Conservation (phyloP, 2,113 vertebrate genomes). For the Orycteropus afer region DNA sequence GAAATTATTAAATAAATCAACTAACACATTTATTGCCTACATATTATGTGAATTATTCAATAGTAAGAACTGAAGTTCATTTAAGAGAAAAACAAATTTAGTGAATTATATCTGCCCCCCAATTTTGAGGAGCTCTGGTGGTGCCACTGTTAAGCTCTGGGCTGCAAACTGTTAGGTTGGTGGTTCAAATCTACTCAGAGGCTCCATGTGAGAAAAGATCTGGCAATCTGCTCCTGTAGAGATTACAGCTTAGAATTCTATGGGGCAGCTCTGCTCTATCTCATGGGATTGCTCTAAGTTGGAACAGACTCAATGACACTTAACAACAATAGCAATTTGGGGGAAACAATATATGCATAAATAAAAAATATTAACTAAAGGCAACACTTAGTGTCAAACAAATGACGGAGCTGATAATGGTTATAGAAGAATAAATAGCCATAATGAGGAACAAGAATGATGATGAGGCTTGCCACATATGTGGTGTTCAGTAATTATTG, state of each 20-base stretch:
- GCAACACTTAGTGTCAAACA: not conserved
- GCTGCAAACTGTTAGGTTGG: not conserved
- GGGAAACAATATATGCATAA: not conserved
- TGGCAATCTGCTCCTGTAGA: not conserved
- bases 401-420: not conserved
- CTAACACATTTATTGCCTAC: not conserved
- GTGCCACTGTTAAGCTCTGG: not conserved
- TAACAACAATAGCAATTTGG: not conserved
- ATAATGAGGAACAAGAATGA: not conserved
- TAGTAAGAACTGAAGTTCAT: constrained; percentile 18
- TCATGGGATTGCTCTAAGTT: not conserved
- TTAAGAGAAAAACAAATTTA: constrained; percentile 12
- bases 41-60: constrained; percentile 29
- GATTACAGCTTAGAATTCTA: not conserved
- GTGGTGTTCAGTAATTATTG: not conserved
- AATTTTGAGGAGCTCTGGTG: not conserved
- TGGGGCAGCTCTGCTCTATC: not conserved
- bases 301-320: not conserved
- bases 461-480: not conserved
- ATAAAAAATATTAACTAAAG: not conserved
- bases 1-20: constrained; percentile 13
- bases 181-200: too few species aligned
- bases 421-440: not conserved
- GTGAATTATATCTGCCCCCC: not conserved
- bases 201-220: not conserved